Conservation (phyloP, 2,888 invertebrate genomes). For the Seladonia tumulorum region DNA sequence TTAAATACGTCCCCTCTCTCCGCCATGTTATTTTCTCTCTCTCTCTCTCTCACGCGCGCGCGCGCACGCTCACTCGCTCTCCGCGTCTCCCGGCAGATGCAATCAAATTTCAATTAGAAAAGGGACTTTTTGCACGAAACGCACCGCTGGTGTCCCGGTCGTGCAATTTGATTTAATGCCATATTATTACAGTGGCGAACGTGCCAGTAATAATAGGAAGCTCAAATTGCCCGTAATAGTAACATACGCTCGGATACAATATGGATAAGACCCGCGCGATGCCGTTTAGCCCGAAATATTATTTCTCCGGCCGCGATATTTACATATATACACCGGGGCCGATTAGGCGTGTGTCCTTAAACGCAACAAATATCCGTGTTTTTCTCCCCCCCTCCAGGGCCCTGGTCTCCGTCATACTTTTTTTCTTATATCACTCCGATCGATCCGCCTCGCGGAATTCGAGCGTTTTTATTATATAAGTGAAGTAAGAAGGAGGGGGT, state of each 20-base stretch:
- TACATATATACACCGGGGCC: conserved; percentile 42
- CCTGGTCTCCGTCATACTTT: background rate
- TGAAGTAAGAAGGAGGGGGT: background rate
- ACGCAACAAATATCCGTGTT: conserved; percentile 20
- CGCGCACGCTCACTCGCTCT: background rate
- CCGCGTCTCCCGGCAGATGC: conserved; percentile 41
- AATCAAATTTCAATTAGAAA: conserved; percentile 63
- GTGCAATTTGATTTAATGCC: conserved; percentile 60
- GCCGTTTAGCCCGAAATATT: conserved; percentile 37
- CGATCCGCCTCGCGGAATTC: background rate
- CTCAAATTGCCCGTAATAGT: conserved; percentile 60
- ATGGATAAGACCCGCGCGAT: conserved; percentile 40
- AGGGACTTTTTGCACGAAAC: conserved; percentile 59
- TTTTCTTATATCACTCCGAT: background rate
- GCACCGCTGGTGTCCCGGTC: conserved; percentile 47
- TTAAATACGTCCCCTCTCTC: conserved; percentile 42
- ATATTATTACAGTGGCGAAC: conserved; percentile 58
- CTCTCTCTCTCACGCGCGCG: background rate
- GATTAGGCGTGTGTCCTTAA: conserved; percentile 32
- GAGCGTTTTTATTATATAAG: background rate
- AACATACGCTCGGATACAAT: conserved; percentile 57
- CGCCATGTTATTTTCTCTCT: background rate
- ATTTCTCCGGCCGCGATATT: conserved; percentile 43
- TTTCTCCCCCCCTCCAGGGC: background rate
- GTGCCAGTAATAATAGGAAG: conserved; percentile 61